A percentile compares a stretch with the other conserved stretches of the same genome.
These are phyloP conservation scores for Sebastes iracundus DNA, from an alignment of 2,797 vertebrate species.

Conservation along the genomic window DNA sequence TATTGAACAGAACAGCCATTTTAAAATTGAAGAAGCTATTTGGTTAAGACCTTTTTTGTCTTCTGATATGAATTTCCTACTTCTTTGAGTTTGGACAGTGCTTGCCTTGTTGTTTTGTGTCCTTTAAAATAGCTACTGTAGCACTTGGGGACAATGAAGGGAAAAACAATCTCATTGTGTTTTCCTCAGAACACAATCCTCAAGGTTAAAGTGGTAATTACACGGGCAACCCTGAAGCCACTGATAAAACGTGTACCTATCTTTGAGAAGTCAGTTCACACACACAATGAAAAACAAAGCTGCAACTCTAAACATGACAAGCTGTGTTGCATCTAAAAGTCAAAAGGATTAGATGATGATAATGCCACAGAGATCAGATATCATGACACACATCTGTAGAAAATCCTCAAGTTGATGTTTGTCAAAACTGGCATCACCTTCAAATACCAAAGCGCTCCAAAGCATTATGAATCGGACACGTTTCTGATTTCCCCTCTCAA, in stretches of 20 bases:
- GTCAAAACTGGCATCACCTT: slow-evolving; percentile 10
- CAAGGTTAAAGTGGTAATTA: slow-evolving; percentile 53
- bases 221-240: slow-evolving; percentile 17
- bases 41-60: slow-evolving; percentile 17
- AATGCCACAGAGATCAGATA: slow-evolving; percentile 43
- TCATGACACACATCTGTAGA: slow-evolving; percentile 40
- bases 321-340: slow-evolving; percentile 43
- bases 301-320: slow-evolving; percentile 1
- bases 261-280: slow-evolving; percentile 10
- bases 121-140: slow-evolving; percentile 3
- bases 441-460: not conserved
- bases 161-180: slow-evolving; percentile 31
- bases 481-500: slow-evolving; percentile 1
- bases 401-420: slow-evolving; percentile 35
- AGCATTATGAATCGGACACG: not conserved
- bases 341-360: slow-evolving; percentile 58
- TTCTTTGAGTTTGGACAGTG: not conserved
- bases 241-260: slow-evolving; percentile 14
- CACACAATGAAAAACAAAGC: slow-evolving; percentile 6
- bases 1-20: not conserved
- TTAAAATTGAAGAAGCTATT: not conserved
- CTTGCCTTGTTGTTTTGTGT: slow-evolving; percentile 12
- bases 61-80: not conserved
- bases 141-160: slow-evolving; percentile 12
- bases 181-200: slow-evolving; percentile 25